Evolutionary conservation across 1,140 invertebrate genomes (phyloP).

Genomic region (Panonychus citri): DNA sequence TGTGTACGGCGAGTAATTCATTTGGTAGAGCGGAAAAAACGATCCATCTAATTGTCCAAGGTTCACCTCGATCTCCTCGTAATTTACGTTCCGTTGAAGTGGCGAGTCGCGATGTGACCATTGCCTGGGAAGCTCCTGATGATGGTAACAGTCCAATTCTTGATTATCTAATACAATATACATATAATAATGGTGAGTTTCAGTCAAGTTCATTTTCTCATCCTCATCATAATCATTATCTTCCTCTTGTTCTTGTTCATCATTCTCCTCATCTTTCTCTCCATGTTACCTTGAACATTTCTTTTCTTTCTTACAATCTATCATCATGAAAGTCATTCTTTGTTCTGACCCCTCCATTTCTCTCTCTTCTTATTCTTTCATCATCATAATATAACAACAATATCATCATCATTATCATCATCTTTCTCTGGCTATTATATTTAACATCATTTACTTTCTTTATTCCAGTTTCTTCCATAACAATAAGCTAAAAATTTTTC

Average conservation of each 20-base stretch:
- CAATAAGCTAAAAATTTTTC: too few relatives aligned
- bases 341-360: neutral
- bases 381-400: constrained; percentile 12
- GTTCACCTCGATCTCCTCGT: constrained; percentile 24
- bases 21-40: constrained; percentile 22
- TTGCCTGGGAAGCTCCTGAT: constrained; percentile 25
- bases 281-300: neutral
- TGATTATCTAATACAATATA: constrained; percentile 23
- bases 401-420: constrained; percentile 48
- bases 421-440: constrained; percentile 34
- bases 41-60: constrained; percentile 26
- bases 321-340: neutral
- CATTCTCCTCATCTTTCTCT: neutral
- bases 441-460: too few relatives aligned
- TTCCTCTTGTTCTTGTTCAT: neutral
- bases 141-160: constrained; percentile 29
- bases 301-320: too few relatives aligned
- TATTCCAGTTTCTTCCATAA: too few relatives aligned
- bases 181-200: constrained; percentile 16
- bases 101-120: constrained; percentile 20
- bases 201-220: neutral
- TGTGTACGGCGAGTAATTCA: constrained; percentile 23
- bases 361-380: neutral
- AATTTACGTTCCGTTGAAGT: constrained; percentile 22
- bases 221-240: neutral